These are phyloP conservation scores for Melanotaenia pygmaea DNA, from an alignment of 2,797 vertebrate species.

Conservation along the genomic window DNA sequence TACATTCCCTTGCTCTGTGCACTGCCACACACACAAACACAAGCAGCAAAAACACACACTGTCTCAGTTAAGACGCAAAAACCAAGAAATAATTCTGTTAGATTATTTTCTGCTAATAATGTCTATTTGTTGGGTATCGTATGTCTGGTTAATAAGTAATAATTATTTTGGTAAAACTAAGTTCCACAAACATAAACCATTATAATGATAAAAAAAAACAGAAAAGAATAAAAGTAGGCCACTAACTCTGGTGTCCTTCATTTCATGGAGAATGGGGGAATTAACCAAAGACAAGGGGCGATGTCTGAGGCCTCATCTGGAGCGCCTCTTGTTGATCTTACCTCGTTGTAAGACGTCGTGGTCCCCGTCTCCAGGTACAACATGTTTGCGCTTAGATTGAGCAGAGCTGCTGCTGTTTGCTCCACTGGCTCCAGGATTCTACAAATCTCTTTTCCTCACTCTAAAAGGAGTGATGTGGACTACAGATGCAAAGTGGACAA, in stretches of 20 bases:
- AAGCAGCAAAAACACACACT: constrained; percentile 31
- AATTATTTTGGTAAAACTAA: background rate
- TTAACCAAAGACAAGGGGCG: constrained; percentile 4
- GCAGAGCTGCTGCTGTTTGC: constrained; percentile 95
- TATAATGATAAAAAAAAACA: background rate
- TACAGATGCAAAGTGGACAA: constrained; percentile 80
- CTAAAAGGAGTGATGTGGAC: constrained; percentile 78
- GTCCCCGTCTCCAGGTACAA: constrained; percentile 99
- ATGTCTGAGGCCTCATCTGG: constrained; percentile 17
- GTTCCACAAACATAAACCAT: background rate
- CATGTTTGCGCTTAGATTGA: constrained; percentile 99
- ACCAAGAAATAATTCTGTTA: background rate
- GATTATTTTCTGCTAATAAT: background rate
- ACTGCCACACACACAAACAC: constrained; percentile 21
- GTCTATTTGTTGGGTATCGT: background rate
- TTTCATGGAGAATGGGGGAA: constrained; percentile 1
- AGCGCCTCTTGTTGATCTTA: constrained; percentile 80
- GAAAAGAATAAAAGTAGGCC: background rate
- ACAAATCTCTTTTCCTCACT: constrained; percentile 86
- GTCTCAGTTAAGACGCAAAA: constrained; percentile 20
- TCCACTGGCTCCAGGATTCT: constrained; percentile 98
- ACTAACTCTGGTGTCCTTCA: constrained; percentile 6
- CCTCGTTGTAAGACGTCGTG: constrained; percentile 96
- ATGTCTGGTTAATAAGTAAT: background rate
- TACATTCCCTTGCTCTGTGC: constrained; percentile 70